Evolutionary conservation across 2,797 vertebrate genomes (phyloP).

Genomic region (Meda fulgida): DNA sequence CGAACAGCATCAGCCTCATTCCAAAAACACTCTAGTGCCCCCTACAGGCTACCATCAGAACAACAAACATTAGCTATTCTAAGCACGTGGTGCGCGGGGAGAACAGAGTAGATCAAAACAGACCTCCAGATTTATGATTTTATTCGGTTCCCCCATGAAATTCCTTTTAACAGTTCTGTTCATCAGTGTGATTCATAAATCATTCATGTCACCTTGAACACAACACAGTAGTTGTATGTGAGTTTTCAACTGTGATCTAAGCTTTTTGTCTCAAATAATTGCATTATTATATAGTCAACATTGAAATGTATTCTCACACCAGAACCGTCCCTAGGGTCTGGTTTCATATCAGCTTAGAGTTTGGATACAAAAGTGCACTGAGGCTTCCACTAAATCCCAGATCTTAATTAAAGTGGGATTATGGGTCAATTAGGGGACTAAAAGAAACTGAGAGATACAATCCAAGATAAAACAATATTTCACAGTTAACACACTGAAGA

Average conservation of each 20-base stretch:
- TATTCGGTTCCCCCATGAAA: constrained; percentile 71
- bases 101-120: constrained; percentile 69
- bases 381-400: constrained; percentile 56
- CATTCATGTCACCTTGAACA: constrained; percentile 55
- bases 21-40: constrained; percentile 80
- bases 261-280: background rate
- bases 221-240: constrained; percentile 34
- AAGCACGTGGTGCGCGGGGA: constrained; percentile 64
- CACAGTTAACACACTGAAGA: constrained; percentile 50
- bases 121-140: constrained; percentile 62
- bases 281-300: background rate
- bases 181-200: constrained; percentile 59
- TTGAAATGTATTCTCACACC: background rate
- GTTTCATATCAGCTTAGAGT: constrained; percentile 47
- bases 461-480: constrained; percentile 51
- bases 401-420: constrained; percentile 64
- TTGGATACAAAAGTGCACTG: constrained; percentile 48
- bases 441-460: constrained; percentile 63
- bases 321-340: constrained; percentile 6
- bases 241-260: background rate
- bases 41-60: constrained; percentile 70
- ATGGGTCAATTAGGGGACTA: constrained; percentile 67
- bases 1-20: constrained; percentile 77
- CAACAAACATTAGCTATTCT: constrained; percentile 66
- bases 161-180: constrained; percentile 69